These are phyloP conservation scores for Eupsilia transversa DNA, from an alignment of 2,888 invertebrate species.

Conservation along the genomic window DNA sequence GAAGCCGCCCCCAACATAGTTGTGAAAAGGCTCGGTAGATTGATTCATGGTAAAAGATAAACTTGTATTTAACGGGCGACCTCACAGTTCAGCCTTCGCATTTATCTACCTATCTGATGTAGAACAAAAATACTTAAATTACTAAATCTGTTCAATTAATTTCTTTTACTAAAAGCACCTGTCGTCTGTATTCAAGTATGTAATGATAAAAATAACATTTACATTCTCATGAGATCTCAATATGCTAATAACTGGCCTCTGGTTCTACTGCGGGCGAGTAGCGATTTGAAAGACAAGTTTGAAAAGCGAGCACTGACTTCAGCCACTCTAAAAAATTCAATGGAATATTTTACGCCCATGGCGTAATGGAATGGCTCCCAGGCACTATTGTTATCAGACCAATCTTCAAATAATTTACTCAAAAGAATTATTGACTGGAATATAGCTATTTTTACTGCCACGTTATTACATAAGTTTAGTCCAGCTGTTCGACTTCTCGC, in stretches of 20 bases:
- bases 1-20: too few relatives aligned
- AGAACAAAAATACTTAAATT: constrained; percentile 1
- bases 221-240: constrained; percentile 52
- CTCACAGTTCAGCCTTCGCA: constrained; percentile 13
- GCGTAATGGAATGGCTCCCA: neutral
- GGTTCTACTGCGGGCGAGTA: constrained; percentile 1
- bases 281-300: constrained; percentile 16
- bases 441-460: neutral
- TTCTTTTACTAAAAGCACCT: constrained; percentile 5
- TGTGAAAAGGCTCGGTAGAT: too few relatives aligned
- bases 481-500: neutral
- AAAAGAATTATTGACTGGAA: neutral
- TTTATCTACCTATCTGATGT: neutral
- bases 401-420: too few relatives aligned
- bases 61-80: neutral
- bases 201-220: constrained; percentile 47
- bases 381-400: too few relatives aligned
- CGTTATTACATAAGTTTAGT: neutral
- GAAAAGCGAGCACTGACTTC: neutral
- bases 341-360: neutral
- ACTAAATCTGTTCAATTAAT: constrained; percentile 6
- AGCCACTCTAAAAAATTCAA: too few relatives aligned
- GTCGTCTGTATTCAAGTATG: constrained; percentile 33
- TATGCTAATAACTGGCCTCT: constrained; percentile 12
- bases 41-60: too few relatives aligned